These are phyloP conservation scores for Rhadina sibilatrix DNA, from an alignment of 2,113 vertebrate genomes.

Conservation along the genomic window DNA sequence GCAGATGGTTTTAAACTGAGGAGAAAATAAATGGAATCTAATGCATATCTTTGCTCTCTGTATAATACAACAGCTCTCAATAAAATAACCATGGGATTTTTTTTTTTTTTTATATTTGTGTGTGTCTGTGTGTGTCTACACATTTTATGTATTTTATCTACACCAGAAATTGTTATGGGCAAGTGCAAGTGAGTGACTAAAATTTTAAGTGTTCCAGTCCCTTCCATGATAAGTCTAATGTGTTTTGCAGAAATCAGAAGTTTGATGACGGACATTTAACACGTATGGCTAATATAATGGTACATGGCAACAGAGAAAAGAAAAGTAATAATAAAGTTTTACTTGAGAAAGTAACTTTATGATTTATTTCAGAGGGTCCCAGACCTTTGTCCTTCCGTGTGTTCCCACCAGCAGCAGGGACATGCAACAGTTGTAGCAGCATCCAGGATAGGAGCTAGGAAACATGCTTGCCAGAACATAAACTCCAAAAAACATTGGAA, in stretches of 20 bases:
- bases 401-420: fast-evolving
- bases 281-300: neutral
- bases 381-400: fast-evolving
- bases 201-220: neutral
- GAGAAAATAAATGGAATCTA: neutral
- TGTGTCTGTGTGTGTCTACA: neutral
- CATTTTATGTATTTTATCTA: neutral
- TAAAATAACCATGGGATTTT: neutral
- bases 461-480: neutral
- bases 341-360: neutral
- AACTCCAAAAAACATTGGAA: neutral
- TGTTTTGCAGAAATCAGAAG: neutral
- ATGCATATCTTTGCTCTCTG: neutral
- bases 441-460: neutral
- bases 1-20: neutral
- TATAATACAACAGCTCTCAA: neutral
- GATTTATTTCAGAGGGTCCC: neutral
- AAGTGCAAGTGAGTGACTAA: neutral
- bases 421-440: neutral
- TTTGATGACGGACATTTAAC: neutral
- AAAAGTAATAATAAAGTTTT: neutral
- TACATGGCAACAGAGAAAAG: neutral
- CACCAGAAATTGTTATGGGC: neutral
- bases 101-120: neutral
- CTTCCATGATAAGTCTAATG: neutral